Percentiles rank a stretch among this genome's conserved stretches.
These are phyloP conservation scores for Habrosyne pyritoides DNA, from an alignment of 2,888 invertebrate species.

Conservation along the genomic window DNA sequence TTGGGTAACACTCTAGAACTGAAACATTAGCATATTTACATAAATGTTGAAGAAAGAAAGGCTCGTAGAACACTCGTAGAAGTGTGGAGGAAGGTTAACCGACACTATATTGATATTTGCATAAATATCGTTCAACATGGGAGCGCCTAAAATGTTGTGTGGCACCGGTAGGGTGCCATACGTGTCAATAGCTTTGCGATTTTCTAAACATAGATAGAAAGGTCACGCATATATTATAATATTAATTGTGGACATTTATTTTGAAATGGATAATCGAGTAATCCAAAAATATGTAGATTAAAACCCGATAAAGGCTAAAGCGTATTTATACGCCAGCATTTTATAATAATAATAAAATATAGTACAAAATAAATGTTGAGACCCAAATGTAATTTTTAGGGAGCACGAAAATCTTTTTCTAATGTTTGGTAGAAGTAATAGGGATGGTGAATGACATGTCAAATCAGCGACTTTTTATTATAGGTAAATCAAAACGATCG, in stretches of 20 bases:
- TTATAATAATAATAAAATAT: no score
- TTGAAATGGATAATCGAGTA: background rate
- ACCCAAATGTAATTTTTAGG: no score
- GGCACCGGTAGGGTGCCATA: background rate
- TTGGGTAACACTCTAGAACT: background rate
- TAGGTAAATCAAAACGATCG: no score
- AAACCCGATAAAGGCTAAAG: background rate
- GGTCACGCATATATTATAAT: conserved; percentile 16
- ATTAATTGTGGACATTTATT: background rate
- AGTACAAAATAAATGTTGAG: no score
- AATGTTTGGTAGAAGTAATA: no score
- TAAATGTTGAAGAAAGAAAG: background rate
- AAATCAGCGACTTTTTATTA: no score
- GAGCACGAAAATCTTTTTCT: no score
- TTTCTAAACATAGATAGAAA: conserved; percentile 3
- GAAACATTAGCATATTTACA: background rate
- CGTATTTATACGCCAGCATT: no score
- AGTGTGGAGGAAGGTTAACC: background rate
- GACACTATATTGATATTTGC: background rate
- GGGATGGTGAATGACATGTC: no score
- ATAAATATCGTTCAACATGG: background rate
- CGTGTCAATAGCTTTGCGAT: conserved; percentile 4
- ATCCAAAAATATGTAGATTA: background rate
- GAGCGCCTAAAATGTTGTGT: background rate
- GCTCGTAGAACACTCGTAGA: background rate